These are phyloP conservation scores for Lagria hirta DNA, from an alignment of 2,888 invertebrate genomes.

Conservation along the genomic window DNA sequence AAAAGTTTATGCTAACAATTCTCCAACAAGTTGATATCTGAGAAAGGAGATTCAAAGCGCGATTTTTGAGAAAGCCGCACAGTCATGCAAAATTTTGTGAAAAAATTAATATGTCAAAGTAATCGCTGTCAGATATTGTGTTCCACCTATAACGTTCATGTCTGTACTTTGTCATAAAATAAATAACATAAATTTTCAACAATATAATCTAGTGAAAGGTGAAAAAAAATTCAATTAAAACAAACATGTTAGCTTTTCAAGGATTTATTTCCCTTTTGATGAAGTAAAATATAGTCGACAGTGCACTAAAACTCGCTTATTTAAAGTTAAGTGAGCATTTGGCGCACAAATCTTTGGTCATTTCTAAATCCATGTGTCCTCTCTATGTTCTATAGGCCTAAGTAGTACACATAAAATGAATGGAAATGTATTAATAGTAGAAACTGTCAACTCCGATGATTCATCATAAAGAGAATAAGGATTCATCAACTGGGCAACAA, in stretches of 20 bases:
- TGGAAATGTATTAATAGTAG: slow-evolving; percentile 20
- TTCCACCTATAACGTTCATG: too few species aligned
- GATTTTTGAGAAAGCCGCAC: too few species aligned
- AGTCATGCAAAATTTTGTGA: too few species aligned
- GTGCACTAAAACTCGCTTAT: slow-evolving; percentile 1
- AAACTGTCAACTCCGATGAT: slow-evolving; percentile 20
- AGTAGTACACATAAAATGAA: slow-evolving; percentile 19
- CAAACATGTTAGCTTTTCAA: slow-evolving; percentile 4
- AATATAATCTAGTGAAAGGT: background rate
- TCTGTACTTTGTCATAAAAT: too few species aligned
- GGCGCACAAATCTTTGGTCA: slow-evolving; percentile 15
- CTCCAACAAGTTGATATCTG: too few species aligned
- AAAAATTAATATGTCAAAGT: too few species aligned
- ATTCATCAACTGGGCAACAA: slow-evolving; percentile 21
- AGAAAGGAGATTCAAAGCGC: too few species aligned
- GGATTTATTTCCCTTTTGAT: slow-evolving; percentile 20
- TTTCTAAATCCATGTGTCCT: slow-evolving; percentile 20
- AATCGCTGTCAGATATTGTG: too few species aligned
- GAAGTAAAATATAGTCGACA: slow-evolving; percentile 21
- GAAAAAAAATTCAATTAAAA: background rate
- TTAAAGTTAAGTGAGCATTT: slow-evolving; percentile 4
- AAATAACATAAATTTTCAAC: too few species aligned
- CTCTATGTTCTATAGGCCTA: slow-evolving; percentile 21
- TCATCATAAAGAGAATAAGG: slow-evolving; percentile 10
- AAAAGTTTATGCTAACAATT: too few species aligned